Evolutionary conservation across 1,140 invertebrate genomes (phyloP).

Genomic region (Halyomorpha halys): DNA sequence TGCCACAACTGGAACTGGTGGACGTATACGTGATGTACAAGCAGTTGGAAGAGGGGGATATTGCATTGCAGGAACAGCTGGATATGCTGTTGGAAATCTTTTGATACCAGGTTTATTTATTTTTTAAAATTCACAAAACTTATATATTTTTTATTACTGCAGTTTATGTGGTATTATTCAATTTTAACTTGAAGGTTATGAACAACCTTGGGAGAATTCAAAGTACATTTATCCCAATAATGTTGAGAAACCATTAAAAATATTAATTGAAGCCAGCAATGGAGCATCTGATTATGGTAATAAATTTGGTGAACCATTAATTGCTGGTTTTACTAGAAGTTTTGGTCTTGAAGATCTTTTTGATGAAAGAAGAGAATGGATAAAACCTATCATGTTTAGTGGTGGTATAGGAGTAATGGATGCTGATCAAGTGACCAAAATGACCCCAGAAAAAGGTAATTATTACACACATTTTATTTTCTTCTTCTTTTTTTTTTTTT

Average conservation of each 20-base stretch:
- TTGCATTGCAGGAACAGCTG: slow-evolving; percentile 90
- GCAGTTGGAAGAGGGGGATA: slow-evolving; percentile 82
- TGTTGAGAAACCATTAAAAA: slow-evolving; percentile 78
- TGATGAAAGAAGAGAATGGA: slow-evolving; percentile 74
- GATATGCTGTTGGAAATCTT: slow-evolving; percentile 90
- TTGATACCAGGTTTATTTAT: slow-evolving; percentile 62
- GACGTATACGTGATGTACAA: slow-evolving; percentile 88
- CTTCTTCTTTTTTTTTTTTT: too few relatives aligned
- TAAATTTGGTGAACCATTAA: slow-evolving; percentile 95
- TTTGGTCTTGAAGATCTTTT: slow-evolving; percentile 65
- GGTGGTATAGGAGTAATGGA: slow-evolving; percentile 88
- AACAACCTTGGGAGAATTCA: slow-evolving; percentile 76
- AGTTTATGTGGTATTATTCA: background rate
- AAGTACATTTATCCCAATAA: slow-evolving; percentile 71
- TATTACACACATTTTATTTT: background rate
- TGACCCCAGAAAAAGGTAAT: slow-evolving; percentile 53
- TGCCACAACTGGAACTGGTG: slow-evolving; percentile 92
- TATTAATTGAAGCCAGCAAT: slow-evolving; percentile 90
- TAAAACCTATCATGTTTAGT: slow-evolving; percentile 99
- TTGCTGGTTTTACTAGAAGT: slow-evolving; percentile 81
- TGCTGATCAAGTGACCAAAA: slow-evolving; percentile 63
- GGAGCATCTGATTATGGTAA: slow-evolving; percentile 98
- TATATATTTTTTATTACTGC: background rate
- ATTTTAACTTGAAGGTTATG: slow-evolving; percentile 48
- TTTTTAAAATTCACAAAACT: background rate